Evolutionary conservation across 2,888 invertebrate genomes (phyloP).

Genomic region (Isoperla grammatica): DNA sequence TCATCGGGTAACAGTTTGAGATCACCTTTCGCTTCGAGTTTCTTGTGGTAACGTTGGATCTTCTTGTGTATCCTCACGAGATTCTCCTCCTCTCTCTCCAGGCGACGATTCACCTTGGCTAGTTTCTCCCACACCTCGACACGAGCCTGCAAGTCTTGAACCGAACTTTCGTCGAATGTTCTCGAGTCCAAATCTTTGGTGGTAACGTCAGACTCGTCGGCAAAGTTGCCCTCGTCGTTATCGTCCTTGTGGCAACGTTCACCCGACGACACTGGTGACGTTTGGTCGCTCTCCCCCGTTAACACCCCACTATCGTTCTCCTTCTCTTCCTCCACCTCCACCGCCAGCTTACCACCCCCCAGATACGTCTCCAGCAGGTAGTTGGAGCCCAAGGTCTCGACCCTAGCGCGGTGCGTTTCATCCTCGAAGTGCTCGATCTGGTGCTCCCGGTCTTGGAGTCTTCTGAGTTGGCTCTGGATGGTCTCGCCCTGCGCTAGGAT

Average conservation of each 20-base stretch:
- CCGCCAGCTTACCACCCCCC: constrained; percentile 36
- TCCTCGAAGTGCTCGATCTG: constrained; percentile 74
- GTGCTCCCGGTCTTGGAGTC: constrained; percentile 62
- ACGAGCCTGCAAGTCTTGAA: constrained; percentile 55
- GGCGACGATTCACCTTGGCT: constrained; percentile 63
- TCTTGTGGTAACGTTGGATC: constrained; percentile 54
- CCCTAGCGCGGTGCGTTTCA: constrained; percentile 65
- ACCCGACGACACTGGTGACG: constrained; percentile 46
- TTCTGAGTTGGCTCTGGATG: constrained; percentile 45
- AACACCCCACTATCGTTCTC: constrained; percentile 65
- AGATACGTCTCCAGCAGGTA: constrained; percentile 74
- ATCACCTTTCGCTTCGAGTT: constrained; percentile 38
- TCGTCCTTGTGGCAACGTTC: constrained; percentile 34
- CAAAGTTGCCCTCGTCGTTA: constrained; percentile 38
- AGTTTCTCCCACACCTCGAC: constrained; percentile 68
- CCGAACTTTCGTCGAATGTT: constrained; percentile 51
- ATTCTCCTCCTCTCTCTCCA: constrained; percentile 67
- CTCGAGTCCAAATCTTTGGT: constrained; percentile 46
- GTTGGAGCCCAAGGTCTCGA: constrained; percentile 71
- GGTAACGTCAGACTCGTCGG: constrained; percentile 22
- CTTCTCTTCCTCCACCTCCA: constrained; percentile 51
- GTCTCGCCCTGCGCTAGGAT: constrained; percentile 57
- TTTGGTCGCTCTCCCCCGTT: constrained; percentile 56
- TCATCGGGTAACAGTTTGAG: constrained; percentile 19
- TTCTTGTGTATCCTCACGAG: constrained; percentile 62